Evolutionary conservation across 23 tunicate genomes (phyloP), one percentile per base, ranked within the genome.

Genomic region (Aplidium turbinatum): DNA sequence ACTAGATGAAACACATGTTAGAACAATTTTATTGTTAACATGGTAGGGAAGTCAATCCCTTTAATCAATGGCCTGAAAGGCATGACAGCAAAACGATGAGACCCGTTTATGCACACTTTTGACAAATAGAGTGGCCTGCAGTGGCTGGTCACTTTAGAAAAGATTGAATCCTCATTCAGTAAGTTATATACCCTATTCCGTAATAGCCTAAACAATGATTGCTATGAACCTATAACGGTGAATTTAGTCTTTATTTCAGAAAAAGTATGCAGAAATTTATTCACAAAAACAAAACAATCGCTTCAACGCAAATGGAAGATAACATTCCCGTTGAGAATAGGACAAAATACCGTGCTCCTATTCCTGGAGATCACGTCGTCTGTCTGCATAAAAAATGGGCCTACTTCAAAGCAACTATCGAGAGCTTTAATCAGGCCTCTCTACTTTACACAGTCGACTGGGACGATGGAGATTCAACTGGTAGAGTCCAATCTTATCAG

Each of bases 341-440:
- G 24, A 21, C 4, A 36, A 35, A 78, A 31, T 89, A 76, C 54
- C 67, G 81, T 26, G 96, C 96, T 7, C 96, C 96, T 30, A 73
- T 77, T 70, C 60, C 61, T 26, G 96, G 96, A 33, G 96, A 89
- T 38, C 96, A 89, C 69, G 96, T 89, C 38, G 71, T 89, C 13
- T 81, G 96, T 35, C 58, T 89, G 32, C 96, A 89, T 70, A 88
- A 82, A 47, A 25, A 36, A 35, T 89, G 87, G 87, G 96, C 96
- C 4, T 89, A 89, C 33, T 89, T 75, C 68, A 82, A 70, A 78
- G 83, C 96, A 0, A 89, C 96, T 5, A 60, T 89, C 28, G 88
- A n/a, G 0, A 65, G 64, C 18, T 89, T 89, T 51, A 72, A 89
- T 39, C 63, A 79, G 22, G 47, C 61, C 20, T 50, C 42, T 13